phyloP scores from a whole-genome alignment of 2,113 vertebrate species.

The Cichladusa arquata region DNA sequence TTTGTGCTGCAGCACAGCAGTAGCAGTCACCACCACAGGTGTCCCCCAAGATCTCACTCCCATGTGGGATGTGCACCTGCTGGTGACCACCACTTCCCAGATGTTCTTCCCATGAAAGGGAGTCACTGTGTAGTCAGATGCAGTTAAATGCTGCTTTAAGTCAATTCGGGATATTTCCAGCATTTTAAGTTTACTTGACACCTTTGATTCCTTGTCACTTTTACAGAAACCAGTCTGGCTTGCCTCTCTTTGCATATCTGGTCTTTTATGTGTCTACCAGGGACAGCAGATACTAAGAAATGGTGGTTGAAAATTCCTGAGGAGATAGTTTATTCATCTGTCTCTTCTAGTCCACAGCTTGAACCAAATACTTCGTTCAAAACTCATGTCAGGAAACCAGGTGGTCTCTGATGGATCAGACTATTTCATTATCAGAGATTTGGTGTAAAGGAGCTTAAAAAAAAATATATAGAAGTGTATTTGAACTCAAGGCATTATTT shows the following conservation, averaged over 20 bases:
- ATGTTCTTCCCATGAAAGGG: neutral
- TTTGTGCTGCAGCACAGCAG: neutral
- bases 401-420: neutral
- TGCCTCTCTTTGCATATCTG: neutral
- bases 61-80: neutral
- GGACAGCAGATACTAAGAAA: neutral
- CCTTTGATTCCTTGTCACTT: neutral
- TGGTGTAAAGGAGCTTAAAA: neutral
- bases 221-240: neutral
- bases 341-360: neutral
- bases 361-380: neutral
- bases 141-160: neutral
- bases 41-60: neutral
- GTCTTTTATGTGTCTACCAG: neutral
- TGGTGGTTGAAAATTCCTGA: neutral
- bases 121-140: neutral
- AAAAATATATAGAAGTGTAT: neutral
- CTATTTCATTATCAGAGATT: neutral
- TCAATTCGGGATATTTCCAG: neutral
- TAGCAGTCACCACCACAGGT: neutral
- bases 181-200: neutral
- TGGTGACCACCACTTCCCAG: neutral
- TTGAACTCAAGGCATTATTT: neutral
- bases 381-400: neutral
- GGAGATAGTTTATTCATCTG: neutral